Evolutionary conservation across 2,888 invertebrate species (phyloP).

Genomic region (Cheilosia vulpina): DNA sequence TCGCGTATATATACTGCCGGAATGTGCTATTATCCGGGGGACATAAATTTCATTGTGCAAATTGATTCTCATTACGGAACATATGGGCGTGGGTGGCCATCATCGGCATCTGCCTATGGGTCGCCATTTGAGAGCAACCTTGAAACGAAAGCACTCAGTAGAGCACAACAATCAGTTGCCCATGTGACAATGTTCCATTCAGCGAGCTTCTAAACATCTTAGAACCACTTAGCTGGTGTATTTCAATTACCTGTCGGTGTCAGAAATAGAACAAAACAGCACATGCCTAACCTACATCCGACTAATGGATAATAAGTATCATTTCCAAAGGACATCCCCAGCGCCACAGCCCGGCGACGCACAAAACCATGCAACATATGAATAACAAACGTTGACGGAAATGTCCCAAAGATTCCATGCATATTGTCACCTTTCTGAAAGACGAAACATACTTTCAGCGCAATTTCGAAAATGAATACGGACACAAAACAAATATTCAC

Average conservation of each 20-base stretch:
- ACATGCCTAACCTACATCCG: constrained; percentile 53
- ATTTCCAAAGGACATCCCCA: constrained; percentile 37
- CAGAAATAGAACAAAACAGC: constrained; percentile 21
- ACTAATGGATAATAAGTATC: constrained; percentile 55
- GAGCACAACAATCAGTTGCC: neutral
- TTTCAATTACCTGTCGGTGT: constrained; percentile 9
- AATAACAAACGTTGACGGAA: constrained; percentile 57
- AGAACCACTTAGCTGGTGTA: constrained; percentile 20
- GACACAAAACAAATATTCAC: constrained; percentile 6
- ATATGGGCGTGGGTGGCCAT: neutral
- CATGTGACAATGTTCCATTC: no score
- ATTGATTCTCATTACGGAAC: constrained; percentile 11
- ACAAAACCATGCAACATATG: constrained; percentile 48
- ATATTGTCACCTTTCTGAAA: constrained; percentile 62
- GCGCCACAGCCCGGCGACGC: constrained; percentile 5
- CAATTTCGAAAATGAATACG: constrained; percentile 64
- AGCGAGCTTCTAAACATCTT: no score
- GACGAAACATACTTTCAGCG: constrained; percentile 56
- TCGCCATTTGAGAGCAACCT: neutral
- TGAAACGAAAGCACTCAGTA: neutral
- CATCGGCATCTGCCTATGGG: neutral
- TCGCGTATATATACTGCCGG: neutral
- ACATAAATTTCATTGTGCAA: constrained; percentile 36
- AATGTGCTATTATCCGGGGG: neutral
- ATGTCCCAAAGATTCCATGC: constrained; percentile 64